Conservation (phyloP, 2,113 vertebrate genomes). For the Rhea pennata region DNA sequence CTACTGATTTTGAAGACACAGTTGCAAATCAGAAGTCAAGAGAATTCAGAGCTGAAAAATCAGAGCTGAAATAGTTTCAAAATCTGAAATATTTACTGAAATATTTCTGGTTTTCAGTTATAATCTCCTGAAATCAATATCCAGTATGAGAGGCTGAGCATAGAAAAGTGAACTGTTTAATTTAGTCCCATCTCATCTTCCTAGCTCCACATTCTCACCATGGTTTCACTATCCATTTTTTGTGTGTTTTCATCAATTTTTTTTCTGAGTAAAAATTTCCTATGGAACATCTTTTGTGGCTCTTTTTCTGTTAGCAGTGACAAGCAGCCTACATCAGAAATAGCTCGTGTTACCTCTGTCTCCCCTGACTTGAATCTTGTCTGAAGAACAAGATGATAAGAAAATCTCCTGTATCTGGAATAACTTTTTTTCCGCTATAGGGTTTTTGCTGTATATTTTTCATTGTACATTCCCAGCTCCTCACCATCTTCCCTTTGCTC, state of each 20-base stretch:
- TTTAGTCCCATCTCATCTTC: background rate
- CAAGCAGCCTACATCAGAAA: background rate
- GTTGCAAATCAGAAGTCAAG: background rate
- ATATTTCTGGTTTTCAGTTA: background rate
- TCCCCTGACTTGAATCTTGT: background rate
- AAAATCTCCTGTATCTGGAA: background rate
- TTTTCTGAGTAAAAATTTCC: no score
- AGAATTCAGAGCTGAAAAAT: background rate
- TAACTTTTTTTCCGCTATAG: no score
- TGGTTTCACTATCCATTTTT: background rate
- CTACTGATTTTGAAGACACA: background rate
- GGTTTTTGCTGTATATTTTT: background rate
- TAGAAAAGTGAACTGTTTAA: background rate
- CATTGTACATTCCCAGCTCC: background rate
- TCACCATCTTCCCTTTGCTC: background rate
- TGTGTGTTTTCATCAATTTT: no score
- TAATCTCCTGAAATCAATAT: background rate
- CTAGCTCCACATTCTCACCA: no score
- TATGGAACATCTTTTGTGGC: no score
- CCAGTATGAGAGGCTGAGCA: background rate
- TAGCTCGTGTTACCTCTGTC: background rate
- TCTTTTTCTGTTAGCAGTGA: background rate
- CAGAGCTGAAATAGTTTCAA: background rate
- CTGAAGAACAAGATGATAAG: background rate
- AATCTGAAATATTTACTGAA: background rate